These are phyloP conservation scores for Hestina assimilis DNA, from an alignment of 1,140 invertebrate species.

Conservation along the genomic window DNA sequence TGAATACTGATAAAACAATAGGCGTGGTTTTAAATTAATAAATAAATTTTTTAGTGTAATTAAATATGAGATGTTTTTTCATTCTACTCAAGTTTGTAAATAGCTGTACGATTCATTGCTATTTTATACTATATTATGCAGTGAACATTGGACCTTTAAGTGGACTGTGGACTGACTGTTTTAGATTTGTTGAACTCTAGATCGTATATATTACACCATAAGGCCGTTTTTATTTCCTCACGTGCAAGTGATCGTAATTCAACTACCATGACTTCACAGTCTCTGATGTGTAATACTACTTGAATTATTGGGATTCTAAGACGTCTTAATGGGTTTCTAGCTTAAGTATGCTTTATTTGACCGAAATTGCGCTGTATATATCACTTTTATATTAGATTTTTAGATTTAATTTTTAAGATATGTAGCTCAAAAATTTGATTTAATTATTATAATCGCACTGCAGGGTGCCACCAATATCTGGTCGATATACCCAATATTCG, in stretches of 20 bases:
- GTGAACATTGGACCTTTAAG: neutral
- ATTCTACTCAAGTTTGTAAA: no score
- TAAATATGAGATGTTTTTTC: no score
- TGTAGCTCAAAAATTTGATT: no score
- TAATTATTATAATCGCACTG: no score
- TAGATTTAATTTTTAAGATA: neutral
- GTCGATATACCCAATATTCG: no score
- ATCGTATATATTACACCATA: neutral
- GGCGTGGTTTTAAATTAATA: no score
- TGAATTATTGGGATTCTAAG: conserved; percentile 23
- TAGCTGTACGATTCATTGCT: no score
- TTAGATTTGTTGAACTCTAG: neutral
- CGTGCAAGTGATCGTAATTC: conserved; percentile 5
- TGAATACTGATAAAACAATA: no score
- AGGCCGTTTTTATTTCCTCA: neutral
- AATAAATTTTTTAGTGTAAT: no score
- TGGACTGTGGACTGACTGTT: neutral
- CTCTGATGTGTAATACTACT: conserved; percentile 22
- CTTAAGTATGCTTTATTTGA: conserved; percentile 17
- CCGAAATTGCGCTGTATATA: conserved; percentile 4
- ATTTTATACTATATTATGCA: no score
- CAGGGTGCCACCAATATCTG: no score
- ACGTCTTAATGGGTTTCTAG: conserved; percentile 16
- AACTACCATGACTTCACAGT: conserved; percentile 12
- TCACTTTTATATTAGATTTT: neutral